Base-by-base conservation (phyloP, 1,140 invertebrate genomes). In the Diorhabda elongata region DNA sequence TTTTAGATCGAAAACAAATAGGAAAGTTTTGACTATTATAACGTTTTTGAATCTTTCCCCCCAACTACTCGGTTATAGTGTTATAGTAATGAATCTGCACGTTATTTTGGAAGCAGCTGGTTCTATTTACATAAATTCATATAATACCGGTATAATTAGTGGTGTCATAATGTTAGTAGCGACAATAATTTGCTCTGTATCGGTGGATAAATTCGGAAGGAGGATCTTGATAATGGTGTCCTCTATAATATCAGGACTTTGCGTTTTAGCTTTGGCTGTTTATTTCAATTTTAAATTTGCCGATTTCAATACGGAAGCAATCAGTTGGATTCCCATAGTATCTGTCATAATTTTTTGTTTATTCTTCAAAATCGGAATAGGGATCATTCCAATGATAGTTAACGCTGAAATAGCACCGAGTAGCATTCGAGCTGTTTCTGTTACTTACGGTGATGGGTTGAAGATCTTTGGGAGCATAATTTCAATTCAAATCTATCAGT, bases 381-480 rank as follows among this genome's bases (percentile, higher is more conserved):
- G 76, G 26, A 64, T 91, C 3, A 87, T 92, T 59, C 90, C 91
- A 0, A 90, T 89, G 83, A 83, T 92, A 4, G 83, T 92, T 71
- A 87, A 90, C 74, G 85, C 82, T 9, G 87, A 91, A 81, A 72
- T 72, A 44, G 68, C 68, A 58, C 86, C 89, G 42, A 83, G 84
- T 5, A 84, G 85, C 74, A 86, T 87, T 3, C 85, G 88, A 75
- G 86, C 78, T 4, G 71, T 76, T 45, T 77, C 75, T 3, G 77
- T 79, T 75, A 75, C 77, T 6, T 67, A 72, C 11, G 72, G 73
- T 0, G 78, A 80, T 65, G 73, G 71, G 6, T 73, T 76, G 64
- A 78, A 75, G 52, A 73, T 78, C 11, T 59, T 76, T 8, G 73
- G 75, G 76, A 87, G 86, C 0, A 90, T 91, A 71, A 59, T 90